These are phyloP conservation scores for Plutella xylostella DNA, from an alignment of 2,888 invertebrate genomes.

Conservation along the genomic window DNA sequence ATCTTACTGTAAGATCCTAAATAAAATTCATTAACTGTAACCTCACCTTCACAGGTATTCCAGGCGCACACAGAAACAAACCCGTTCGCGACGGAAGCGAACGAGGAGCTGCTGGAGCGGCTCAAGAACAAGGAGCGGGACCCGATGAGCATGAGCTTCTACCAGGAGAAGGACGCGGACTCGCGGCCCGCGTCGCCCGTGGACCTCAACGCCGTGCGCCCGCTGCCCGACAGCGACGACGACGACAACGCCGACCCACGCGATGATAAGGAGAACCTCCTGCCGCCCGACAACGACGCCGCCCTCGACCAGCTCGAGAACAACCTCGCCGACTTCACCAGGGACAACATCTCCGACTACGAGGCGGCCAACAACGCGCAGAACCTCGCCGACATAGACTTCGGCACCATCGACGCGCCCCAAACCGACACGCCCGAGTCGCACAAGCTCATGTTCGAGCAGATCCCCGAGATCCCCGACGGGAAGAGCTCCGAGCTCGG, in stretches of 20 bases:
- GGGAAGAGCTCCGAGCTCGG: constrained; percentile 61
- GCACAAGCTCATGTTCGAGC: constrained; percentile 60
- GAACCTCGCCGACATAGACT: constrained; percentile 39
- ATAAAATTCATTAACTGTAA: not conserved
- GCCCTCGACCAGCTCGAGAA: constrained; percentile 24
- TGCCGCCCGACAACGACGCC: constrained; percentile 31
- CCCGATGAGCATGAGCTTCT: constrained; percentile 76
- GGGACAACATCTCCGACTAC: constrained; percentile 41
- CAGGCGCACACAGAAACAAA: constrained; percentile 57
- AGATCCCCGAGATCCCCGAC: constrained; percentile 63
- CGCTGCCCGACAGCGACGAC: constrained; percentile 66
- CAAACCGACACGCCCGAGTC: constrained; percentile 64
- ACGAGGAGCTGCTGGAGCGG: constrained; percentile 60
- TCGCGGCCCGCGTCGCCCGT: constrained; percentile 52
- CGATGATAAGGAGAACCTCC: constrained; percentile 38
- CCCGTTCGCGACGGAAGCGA: constrained; percentile 52
- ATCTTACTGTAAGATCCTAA: not conserved
- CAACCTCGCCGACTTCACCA: constrained; percentile 30
- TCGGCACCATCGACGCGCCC: constrained; percentile 38
- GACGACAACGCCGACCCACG: constrained; percentile 47
- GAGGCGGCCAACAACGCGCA: constrained; percentile 37
- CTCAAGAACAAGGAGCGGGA: constrained; percentile 70
- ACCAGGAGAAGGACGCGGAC: constrained; percentile 71
- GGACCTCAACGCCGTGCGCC: constrained; percentile 71
- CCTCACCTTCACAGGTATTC: constrained; percentile 42